These are phyloP conservation scores for Blastobasis adustella DNA, from an alignment of 2,888 invertebrate genomes.

Conservation along the genomic window DNA sequence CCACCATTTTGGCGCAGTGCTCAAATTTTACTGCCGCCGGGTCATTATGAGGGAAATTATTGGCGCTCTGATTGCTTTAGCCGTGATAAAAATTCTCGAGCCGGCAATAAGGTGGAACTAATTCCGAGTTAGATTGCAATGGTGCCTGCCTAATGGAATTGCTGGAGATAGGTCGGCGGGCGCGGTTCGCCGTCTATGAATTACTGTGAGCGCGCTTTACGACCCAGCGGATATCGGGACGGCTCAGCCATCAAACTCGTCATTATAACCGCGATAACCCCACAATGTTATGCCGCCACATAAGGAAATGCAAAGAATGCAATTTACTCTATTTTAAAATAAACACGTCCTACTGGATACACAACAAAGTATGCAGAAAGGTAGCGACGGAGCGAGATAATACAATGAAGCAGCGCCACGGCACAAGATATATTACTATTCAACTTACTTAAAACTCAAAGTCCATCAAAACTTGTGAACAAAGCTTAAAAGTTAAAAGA, in stretches of 20 bases:
- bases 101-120: constrained; percentile 74
- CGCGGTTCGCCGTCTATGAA: not conserved
- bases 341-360: constrained; percentile 5
- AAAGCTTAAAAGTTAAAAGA: constrained; percentile 74
- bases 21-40: constrained; percentile 71
- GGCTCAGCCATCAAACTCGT: too few species aligned
- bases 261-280: too few species aligned
- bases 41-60: constrained; percentile 75
- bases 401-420: constrained; percentile 38
- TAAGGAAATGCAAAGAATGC: too few species aligned
- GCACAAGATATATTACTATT: constrained; percentile 70
- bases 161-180: constrained; percentile 12
- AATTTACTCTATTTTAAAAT: not conserved
- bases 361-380: constrained; percentile 7
- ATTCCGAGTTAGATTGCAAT: constrained; percentile 64
- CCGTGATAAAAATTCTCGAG: constrained; percentile 74
- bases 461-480: constrained; percentile 70
- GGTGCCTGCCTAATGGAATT: constrained; percentile 32
- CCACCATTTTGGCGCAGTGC: constrained; percentile 75
- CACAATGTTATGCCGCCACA: too few species aligned
- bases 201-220: too few species aligned
- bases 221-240: too few species aligned
- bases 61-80: constrained; percentile 73
- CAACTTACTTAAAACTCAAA: constrained; percentile 71
- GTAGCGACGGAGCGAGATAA: constrained; percentile 34